phyloP scores from a whole-genome alignment of 2,888 invertebrate genomes.

The Glaucopsyche alexis region DNA sequence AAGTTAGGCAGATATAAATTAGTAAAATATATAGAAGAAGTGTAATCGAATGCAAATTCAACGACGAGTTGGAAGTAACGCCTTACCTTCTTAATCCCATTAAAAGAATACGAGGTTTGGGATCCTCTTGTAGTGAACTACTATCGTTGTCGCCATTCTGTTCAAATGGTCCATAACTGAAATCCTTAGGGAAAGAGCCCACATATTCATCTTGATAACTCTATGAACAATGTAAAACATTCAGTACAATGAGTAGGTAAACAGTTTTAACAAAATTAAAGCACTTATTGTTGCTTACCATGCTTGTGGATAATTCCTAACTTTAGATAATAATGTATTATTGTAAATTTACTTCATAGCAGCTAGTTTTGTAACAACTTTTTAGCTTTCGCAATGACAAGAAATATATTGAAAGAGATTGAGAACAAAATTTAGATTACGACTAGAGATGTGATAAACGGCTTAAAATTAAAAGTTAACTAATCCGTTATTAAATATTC shows the following conservation, averaged over 20 bases:
- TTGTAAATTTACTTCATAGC: conserved; percentile 14
- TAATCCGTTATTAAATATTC: no score
- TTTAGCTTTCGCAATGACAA: background rate
- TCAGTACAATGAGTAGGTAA: conserved; percentile 15
- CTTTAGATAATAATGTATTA: background rate
- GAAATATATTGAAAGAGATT: background rate
- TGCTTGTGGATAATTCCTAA: conserved; percentile 9
- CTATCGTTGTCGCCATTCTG: conserved; percentile 86
- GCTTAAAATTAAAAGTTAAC: no score
- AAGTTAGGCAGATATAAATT: background rate
- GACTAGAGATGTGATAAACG: no score
- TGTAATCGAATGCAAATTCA: background rate
- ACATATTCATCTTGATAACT: conserved; percentile 81
- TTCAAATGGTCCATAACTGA: conserved; percentile 94
- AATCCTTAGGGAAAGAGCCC: conserved; percentile 92
- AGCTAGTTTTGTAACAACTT: background rate
- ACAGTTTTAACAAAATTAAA: background rate
- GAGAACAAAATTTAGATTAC: no score
- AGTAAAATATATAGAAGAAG: background rate
- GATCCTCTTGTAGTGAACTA: conserved; percentile 83
- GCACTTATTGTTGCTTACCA: conserved; percentile 4
- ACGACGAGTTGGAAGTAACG: background rate
- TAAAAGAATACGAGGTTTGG: conserved; percentile 94
- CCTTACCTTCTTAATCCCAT: conserved; percentile 94
- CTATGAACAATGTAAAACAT: conserved; percentile 45